phyloP scores from a whole-genome alignment of 2,113 vertebrate species.

The Amazona vittata region DNA sequence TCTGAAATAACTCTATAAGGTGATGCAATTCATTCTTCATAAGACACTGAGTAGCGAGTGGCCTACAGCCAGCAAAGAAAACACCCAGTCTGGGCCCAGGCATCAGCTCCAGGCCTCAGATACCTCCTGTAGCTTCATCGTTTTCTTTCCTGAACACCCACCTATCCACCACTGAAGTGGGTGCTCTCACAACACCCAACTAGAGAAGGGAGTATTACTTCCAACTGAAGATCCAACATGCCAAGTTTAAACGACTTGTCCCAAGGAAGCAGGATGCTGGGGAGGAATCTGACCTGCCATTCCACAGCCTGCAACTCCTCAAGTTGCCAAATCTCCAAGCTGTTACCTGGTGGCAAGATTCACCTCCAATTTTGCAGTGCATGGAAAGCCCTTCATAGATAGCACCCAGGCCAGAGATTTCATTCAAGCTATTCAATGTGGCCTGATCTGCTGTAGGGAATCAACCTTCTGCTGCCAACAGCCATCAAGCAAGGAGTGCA shows the following conservation, averaged over 20 bases:
- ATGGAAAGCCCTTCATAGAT: background rate
- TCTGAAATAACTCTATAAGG: background rate
- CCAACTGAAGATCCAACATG: background rate
- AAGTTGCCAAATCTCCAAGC: background rate
- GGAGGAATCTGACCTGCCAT: background rate
- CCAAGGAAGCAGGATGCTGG: background rate
- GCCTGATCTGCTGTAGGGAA: background rate
- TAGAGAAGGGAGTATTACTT: background rate
- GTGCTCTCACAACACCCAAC: background rate
- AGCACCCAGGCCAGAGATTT: background rate
- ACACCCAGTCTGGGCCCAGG: background rate
- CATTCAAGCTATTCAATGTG: background rate
- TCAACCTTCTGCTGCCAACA: background rate
- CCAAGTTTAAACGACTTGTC: background rate
- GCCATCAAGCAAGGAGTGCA: background rate
- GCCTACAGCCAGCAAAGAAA: background rate
- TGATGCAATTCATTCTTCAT: background rate
- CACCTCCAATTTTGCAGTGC: background rate
- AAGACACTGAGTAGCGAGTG: background rate
- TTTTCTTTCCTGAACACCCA: background rate
- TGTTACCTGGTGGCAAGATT: background rate
- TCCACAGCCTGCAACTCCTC: background rate
- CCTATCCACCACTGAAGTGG: too few relatives aligned
- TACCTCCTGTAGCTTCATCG: background rate
- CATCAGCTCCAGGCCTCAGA: background rate